Conservation (phyloP, 2,113 vertebrate genomes). For the Microtus montanus region DNA sequence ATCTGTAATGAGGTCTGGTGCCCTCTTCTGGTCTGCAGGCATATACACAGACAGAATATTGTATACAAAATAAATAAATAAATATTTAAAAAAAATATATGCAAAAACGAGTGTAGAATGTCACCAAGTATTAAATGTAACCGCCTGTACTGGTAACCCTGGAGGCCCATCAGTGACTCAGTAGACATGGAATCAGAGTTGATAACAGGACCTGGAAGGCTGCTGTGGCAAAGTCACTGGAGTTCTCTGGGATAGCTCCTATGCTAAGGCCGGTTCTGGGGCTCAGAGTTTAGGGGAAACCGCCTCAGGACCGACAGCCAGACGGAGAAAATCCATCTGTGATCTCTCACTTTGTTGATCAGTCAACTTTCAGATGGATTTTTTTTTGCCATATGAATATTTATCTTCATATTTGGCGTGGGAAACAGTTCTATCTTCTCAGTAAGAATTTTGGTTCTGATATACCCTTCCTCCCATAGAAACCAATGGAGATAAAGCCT, state of each 20-base stretch:
- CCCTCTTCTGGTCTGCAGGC: too few relatives aligned
- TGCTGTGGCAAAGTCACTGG: neutral
- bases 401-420: neutral
- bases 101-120: neutral
- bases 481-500: neutral
- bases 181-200: neutral
- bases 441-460: neutral
- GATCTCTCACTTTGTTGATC: neutral
- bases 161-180: neutral
- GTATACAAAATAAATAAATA: too few relatives aligned
- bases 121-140: neutral
- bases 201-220: neutral
- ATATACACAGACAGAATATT: too few relatives aligned
- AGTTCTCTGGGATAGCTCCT: neutral
- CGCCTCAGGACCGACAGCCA: neutral
- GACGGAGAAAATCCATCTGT: neutral
- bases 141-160: neutral
- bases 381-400: neutral
- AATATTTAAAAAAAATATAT: too few relatives aligned
- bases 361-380: neutral
- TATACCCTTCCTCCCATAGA: constrained; percentile 4
- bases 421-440: neutral
- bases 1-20: too few relatives aligned
- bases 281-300: neutral
- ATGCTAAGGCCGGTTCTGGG: too few relatives aligned